Percentiles rank a stretch among this genome's conserved stretches.
Evolutionary conservation across 1,140 invertebrate species (phyloP).

Genomic region (Heterodera carotae): DNA sequence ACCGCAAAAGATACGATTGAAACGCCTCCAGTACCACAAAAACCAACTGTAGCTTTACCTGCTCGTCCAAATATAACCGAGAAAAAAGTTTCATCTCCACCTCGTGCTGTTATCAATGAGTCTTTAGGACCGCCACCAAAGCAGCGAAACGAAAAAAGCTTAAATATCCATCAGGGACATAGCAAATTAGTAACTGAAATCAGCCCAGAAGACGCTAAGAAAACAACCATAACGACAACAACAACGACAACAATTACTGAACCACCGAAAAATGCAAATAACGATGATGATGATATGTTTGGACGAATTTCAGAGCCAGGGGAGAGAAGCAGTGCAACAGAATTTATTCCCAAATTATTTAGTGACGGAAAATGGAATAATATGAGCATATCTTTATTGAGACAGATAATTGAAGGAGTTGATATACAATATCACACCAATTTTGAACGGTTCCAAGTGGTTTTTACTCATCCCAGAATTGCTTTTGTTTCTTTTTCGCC

Average conservation of each 20-base stretch:
- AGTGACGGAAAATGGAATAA: too few relatives aligned
- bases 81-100: background rate
- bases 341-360: too few relatives aligned
- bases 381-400: too few relatives aligned
- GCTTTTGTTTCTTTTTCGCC: background rate
- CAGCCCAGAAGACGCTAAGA: too few relatives aligned
- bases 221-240: too few relatives aligned
- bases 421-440: background rate
- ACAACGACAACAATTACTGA: too few relatives aligned
- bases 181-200: too few relatives aligned
- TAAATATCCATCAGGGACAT: background rate
- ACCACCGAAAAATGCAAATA: background rate
- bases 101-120: background rate
- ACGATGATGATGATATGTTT: background rate
- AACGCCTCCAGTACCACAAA: background rate
- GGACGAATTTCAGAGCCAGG: too few relatives aligned
- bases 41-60: background rate
- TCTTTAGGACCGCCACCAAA: background rate
- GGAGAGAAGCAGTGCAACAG: too few relatives aligned
- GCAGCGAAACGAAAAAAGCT: background rate
- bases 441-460: background rate
- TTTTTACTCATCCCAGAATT: background rate
- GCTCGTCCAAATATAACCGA: background rate
- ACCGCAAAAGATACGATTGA: background rate
- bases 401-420: background rate